Evolutionary conservation across 2,888 invertebrate genomes (phyloP), one percentile per base, ranked within the genome.

Genomic region (Amphimallon solstitiale): DNA sequence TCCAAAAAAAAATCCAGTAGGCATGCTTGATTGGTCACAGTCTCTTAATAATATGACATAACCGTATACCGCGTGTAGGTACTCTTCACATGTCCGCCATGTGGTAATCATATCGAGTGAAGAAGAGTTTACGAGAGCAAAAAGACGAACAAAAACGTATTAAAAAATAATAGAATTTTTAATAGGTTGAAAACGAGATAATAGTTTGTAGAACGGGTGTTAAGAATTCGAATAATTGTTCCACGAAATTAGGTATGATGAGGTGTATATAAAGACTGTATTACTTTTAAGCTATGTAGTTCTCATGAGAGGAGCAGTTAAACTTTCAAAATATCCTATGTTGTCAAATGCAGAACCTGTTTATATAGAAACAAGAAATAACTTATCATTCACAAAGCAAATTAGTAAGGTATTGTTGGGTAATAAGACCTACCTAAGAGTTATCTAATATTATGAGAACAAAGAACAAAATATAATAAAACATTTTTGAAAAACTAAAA

Each of bases 131-230:
- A 51, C 49, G 37, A 19, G 52, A 19, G 46, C 19, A 60, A 60
- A 46, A 29, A 61, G 61, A 15, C 21, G 34, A 61, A 61, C 48
- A 61, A 48, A 60, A 48, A 54, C 54, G 38, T 17, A 54, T 61
- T 61, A 61, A 61, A 61, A 61, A 48, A 48, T 61, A 61, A 61
- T 61, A 61, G 61, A 61, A 61, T 61, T 48, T 61, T 61, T 61
- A 61, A 61, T 61, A 61, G 61, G 48, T 48, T 48, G 46, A 61
- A 61, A 61, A 61, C 17, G 46, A 61, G 48, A 61, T 61, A 61
- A 61, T 61, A 48, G 48, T 48, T 38, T 46, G 14, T 15, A 35
- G 61, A 61, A 61, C 23, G 37, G n/a, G 35, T 29, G 48, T 15
- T 35, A 61, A 48, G 46, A 48, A 61, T 43, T 46, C 48, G 48